Conservation (phyloP, 1,140 invertebrate species). For the Parapsyche elsis region DNA sequence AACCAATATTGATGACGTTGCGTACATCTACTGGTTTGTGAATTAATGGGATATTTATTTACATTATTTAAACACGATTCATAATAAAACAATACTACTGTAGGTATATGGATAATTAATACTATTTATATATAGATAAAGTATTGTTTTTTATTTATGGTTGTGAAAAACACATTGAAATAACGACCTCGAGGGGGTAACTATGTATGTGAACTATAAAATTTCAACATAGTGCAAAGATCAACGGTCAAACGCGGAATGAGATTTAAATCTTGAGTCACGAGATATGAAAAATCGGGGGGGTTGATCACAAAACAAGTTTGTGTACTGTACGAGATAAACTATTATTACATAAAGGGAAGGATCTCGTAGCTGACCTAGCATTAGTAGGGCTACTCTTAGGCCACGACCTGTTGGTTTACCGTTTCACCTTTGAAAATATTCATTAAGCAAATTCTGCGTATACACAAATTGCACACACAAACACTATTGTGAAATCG, state of each 20-base stretch:
- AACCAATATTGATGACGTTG: too few relatives aligned
- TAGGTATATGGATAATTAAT: too few relatives aligned
- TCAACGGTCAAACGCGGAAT: conserved; percentile 12
- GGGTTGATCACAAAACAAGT: conserved; percentile 16
- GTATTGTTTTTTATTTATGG: too few relatives aligned
- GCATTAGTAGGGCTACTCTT: background rate
- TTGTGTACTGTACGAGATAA: conserved; percentile 1
- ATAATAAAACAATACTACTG: too few relatives aligned
- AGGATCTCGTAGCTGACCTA: conserved; percentile 8
- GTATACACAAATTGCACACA: too few relatives aligned
- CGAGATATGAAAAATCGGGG: background rate
- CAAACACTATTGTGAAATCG: too few relatives aligned
- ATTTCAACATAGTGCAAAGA: conserved; percentile 13
- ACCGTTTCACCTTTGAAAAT: background rate
- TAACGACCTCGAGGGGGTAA: background rate
- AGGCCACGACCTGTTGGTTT: conserved; percentile 30
- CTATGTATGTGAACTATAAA: background rate
- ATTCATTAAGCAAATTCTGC: background rate
- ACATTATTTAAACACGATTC: too few relatives aligned
- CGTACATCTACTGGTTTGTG: too few relatives aligned
- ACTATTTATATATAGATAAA: too few relatives aligned
- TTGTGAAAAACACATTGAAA: too few relatives aligned
- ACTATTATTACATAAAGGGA: conserved; percentile 28
- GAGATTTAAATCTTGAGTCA: background rate
- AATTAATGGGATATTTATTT: too few relatives aligned